Evolutionary conservation across 2,888 invertebrate genomes (phyloP).

Genomic region (Aleiodes alternator): DNA sequence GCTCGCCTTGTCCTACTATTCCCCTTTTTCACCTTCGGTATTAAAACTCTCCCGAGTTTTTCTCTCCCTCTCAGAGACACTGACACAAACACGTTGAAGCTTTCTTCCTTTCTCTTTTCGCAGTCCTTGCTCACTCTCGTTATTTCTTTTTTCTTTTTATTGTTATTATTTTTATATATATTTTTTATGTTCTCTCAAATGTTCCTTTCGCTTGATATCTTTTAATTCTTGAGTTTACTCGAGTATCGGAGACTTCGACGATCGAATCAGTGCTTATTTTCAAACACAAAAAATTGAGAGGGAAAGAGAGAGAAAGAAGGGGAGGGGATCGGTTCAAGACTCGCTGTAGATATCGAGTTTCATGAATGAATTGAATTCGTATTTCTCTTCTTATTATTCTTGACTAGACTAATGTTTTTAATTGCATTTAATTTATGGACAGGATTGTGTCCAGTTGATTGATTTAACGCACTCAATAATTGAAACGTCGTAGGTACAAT

Average conservation of each 20-base stretch:
- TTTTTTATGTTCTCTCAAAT: slow-evolving; percentile 24
- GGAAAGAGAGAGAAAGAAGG: no score
- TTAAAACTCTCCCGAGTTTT: slow-evolving; percentile 17
- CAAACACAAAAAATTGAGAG: neutral
- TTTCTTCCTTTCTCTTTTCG: slow-evolving; percentile 29
- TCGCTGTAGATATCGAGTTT: no score
- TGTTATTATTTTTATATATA: slow-evolving; percentile 7
- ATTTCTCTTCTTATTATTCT: neutral
- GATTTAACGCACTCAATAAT: slow-evolving; percentile 61
- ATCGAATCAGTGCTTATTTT: neutral
- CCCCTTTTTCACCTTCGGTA: slow-evolving; percentile 42
- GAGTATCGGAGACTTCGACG: neutral
- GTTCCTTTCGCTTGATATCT: slow-evolving; percentile 47
- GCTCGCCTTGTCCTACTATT: slow-evolving; percentile 47
- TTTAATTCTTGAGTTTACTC: slow-evolving; percentile 13
- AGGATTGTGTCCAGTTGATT: slow-evolving; percentile 27
- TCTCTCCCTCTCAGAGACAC: slow-evolving; percentile 7
- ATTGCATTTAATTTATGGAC: slow-evolving; percentile 17
- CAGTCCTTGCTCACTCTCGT: slow-evolving; percentile 33
- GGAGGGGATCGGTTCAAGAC: no score
- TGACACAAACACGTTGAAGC: neutral
- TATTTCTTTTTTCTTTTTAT: slow-evolving; percentile 32
- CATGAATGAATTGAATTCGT: no score
- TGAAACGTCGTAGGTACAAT: slow-evolving; percentile 72
- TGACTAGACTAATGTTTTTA: slow-evolving; percentile 1